Evolutionary conservation across 2,888 invertebrate species (phyloP), one percentile per base, ranked within the genome.

Genomic region (Noctua fimbriata): DNA sequence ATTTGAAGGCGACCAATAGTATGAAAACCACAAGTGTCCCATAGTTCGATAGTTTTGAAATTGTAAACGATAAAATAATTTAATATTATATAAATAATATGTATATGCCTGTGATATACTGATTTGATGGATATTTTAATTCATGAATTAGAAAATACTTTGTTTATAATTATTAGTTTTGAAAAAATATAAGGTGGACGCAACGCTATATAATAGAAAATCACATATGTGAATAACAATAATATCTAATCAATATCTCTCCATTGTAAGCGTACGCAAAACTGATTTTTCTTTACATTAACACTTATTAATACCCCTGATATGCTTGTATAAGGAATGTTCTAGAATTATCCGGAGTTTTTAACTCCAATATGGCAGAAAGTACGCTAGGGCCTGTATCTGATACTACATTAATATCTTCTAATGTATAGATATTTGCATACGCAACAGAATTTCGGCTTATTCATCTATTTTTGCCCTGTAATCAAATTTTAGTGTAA

Each of bases 41-140:
- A 18, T 72, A 75, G 73, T 78, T 75, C 71, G 60, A 58, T 79
- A 82, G 76, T 80, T 78, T 66, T 82, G 58, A 81, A 81, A 88
- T 84, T 88, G 84, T 85, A 84, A 88, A 86, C 49, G n/a, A 73
- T 89, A 75, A 84, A 88, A 76, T 76, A 72, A 81, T 82, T 81
- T 80, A 79, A 81, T 81, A 88, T 85, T 85, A 74, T 88, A 88
- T 85, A 81, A 81, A 80, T 86, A 87, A 79, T 82, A 84, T 88
- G 84, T 89, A 84, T 87, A 90, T 87, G 91, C 92, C 93, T 93
- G 93, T 93, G 93, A 93, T 93, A 93, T 90, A 89, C 89, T 91
- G 78, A 87, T 91, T 89, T 90, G 83, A 89, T 83, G 85, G 83
- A 89, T 89, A 87, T 89, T 89, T 86, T 79, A 76, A 87, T 84